A percentile compares a stretch with the other conserved stretches of the same genome.
These are phyloP conservation scores for Cygnus olor DNA, from an alignment of 2,797 vertebrate species.

Conservation along the genomic window DNA sequence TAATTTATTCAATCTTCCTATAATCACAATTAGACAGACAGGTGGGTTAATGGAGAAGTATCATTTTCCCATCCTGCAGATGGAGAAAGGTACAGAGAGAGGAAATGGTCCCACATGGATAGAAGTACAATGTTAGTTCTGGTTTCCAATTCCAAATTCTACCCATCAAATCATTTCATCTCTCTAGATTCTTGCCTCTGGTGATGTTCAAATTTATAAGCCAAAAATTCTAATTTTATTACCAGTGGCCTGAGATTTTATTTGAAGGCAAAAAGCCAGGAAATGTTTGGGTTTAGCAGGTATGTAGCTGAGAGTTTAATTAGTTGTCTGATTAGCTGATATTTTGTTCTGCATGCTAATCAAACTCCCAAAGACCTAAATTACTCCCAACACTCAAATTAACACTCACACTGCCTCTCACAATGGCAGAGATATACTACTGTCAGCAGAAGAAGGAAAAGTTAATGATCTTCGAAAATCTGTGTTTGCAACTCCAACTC, in stretches of 20 bases:
- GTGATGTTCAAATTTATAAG: not conserved
- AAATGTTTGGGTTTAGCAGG: not conserved
- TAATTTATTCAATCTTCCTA: not conserved
- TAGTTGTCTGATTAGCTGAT: not conserved
- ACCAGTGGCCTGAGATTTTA: not conserved
- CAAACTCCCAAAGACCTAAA: not conserved
- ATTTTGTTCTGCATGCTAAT: constrained; percentile 15
- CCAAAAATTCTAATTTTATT: not conserved
- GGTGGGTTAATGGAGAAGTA: not conserved
- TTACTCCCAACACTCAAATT: not conserved
- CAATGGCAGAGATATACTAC: not conserved
- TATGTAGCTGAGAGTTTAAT: not conserved
- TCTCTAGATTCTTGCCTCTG: not conserved
- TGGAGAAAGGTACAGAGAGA: not conserved
- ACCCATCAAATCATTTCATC: not conserved
- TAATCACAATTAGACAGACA: not conserved
- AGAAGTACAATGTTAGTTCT: not conserved
- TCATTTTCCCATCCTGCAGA: not conserved
- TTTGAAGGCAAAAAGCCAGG: not conserved
- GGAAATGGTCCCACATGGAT: not conserved
- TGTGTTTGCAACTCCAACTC: not conserved
- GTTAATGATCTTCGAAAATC: not conserved
- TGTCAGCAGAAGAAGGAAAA: not conserved
- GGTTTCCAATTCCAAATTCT: not conserved
- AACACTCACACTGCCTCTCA: rapidly evolving